Evolutionary conservation across 1,140 invertebrate genomes (phyloP).

Genomic region (Calephelis virginiensis): DNA sequence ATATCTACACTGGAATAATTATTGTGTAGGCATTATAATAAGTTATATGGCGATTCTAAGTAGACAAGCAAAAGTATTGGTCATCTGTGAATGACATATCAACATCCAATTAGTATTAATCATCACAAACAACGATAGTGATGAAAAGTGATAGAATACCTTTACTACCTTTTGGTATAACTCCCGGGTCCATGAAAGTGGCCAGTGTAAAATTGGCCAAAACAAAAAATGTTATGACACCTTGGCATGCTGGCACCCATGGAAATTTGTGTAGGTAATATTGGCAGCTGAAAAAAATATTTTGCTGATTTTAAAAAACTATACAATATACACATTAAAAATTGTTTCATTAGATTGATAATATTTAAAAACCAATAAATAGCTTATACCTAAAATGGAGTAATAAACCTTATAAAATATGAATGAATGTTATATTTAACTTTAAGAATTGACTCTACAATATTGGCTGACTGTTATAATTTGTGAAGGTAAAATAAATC

Average conservation of each 20-base stretch:
- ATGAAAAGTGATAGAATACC: conserved; percentile 1
- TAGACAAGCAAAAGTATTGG: background rate
- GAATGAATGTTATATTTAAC: too few relatives aligned
- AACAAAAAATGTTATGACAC: conserved; percentile 97
- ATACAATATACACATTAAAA: background rate
- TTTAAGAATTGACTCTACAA: too few relatives aligned
- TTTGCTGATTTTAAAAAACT: background rate
- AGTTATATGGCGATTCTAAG: background rate
- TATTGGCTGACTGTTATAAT: too few relatives aligned
- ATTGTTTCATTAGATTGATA: too few relatives aligned
- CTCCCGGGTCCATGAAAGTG: conserved; percentile 99
- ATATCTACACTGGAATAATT: too few relatives aligned
- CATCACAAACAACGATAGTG: conserved; percentile 10
- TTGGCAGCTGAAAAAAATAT: conserved; percentile 86
- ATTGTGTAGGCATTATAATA: too few relatives aligned
- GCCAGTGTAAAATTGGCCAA: conserved; percentile 98
- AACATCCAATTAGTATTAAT: background rate
- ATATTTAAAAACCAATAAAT: too few relatives aligned
- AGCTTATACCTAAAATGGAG: too few relatives aligned
- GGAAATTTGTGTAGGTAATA: conserved; percentile 89
- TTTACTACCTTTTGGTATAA: conserved; percentile 95
- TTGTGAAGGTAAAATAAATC: too few relatives aligned
- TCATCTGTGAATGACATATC: background rate
- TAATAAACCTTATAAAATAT: too few relatives aligned
- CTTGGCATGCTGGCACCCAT: conserved; percentile 95